These are phyloP conservation scores for Spialia ferax DNA, from an alignment of 2,888 invertebrate species.

Conservation along the genomic window DNA sequence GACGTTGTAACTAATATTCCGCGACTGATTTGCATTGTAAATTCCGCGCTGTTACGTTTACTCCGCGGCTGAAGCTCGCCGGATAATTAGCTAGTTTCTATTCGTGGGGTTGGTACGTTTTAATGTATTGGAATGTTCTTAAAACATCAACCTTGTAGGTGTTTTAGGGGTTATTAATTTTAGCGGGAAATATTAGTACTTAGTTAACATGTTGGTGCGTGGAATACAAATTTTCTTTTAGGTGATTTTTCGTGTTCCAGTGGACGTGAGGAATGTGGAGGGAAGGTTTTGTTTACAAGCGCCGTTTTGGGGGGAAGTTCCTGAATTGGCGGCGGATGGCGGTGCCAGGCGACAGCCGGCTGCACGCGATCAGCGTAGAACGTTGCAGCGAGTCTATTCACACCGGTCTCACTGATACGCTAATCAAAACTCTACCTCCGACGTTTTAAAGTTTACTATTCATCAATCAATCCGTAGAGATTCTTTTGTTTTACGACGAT, in stretches of 20 bases:
- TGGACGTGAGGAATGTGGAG: slow-evolving; percentile 42
- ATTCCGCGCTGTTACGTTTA: slow-evolving; percentile 80
- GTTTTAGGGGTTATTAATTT: slow-evolving; percentile 58
- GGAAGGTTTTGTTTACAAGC: slow-evolving; percentile 72
- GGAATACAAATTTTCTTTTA: slow-evolving; percentile 39
- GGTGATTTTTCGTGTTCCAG: slow-evolving; percentile 41
- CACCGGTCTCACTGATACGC: slow-evolving; percentile 53
- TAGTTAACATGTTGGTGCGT: slow-evolving; percentile 48
- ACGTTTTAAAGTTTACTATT: slow-evolving; percentile 61
- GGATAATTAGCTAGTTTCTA: slow-evolving; percentile 85
- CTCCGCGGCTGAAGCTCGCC: slow-evolving; percentile 77
- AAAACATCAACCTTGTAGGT: slow-evolving; percentile 64
- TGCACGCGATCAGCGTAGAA: slow-evolving; percentile 75
- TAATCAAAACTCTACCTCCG: slow-evolving; percentile 61
- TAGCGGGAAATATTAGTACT: slow-evolving; percentile 43
- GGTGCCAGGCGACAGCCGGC: slow-evolving; percentile 82
- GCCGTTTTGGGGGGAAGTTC: slow-evolving; percentile 72
- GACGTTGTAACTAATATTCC: slow-evolving; percentile 85
- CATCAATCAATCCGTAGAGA: slow-evolving; percentile 53
- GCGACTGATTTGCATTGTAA: slow-evolving; percentile 85
- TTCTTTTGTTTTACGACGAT: slow-evolving; percentile 34
- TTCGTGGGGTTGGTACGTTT: slow-evolving; percentile 70
- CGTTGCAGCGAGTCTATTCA: slow-evolving; percentile 68
- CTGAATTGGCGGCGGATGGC: slow-evolving; percentile 71
- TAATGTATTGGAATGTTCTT: slow-evolving; percentile 66